phyloP scores from a whole-genome alignment of 2,113 vertebrate genomes.

The Pomatostomus ruficeps region DNA sequence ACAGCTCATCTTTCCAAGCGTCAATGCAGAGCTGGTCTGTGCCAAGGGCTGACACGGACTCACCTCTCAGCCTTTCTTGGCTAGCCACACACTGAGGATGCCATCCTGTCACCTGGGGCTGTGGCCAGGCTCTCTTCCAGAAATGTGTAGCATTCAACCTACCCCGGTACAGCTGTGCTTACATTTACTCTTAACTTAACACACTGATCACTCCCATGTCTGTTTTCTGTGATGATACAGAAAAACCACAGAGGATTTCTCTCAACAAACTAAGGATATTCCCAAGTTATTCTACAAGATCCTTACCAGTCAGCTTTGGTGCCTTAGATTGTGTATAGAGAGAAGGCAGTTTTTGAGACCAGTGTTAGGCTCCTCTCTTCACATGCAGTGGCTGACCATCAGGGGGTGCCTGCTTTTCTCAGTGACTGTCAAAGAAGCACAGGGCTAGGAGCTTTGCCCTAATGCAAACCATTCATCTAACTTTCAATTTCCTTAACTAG shows the following conservation, averaged over 20 bases:
- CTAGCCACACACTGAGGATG: neutral
- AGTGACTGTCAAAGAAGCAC: neutral
- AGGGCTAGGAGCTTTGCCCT: neutral
- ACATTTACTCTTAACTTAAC: neutral
- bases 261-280: neutral
- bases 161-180: neutral
- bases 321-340: neutral
- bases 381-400: neutral
- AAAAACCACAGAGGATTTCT: neutral
- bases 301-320: neutral
- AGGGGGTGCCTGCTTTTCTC: neutral
- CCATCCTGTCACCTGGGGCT: neutral
- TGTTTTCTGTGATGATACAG: neutral
- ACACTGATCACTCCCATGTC: neutral
- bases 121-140: neutral
- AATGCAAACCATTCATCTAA: neutral
- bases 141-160: neutral
- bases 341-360: neutral
- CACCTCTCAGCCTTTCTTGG: rapidly evolving
- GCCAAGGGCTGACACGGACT: neutral
- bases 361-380: neutral
- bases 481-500: neutral
- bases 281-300: neutral
- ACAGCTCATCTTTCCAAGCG: neutral
- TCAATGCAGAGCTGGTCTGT: neutral